Base-by-base conservation (phyloP, 1,140 invertebrate genomes). In the Nixonia krombeini region DNA sequence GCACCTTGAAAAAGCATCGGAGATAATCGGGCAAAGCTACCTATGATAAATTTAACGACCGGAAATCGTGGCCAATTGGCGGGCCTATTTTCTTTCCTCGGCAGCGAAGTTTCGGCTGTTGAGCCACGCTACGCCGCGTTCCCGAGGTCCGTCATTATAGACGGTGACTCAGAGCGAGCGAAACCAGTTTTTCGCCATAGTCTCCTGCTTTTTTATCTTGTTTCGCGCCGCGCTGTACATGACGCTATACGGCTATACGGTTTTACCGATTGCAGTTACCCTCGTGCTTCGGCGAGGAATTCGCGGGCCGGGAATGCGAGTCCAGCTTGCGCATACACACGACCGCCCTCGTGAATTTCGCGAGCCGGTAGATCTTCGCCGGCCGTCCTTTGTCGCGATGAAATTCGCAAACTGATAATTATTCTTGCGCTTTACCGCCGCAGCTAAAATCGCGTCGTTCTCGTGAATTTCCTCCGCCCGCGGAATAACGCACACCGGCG, bases 101-200 rank as follows among this genome's bases (percentile, higher is more conserved):
- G 31, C 33, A 23, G 35, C 35, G 4, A 16, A 51, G 35, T 51
- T 52, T 40, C 37, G 25, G 49, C 49, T 38, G 40, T 33, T 35
- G 42, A 12, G 16, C 15, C 45, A 25, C 17, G 18, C 26, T 29
- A 17, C n/a, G 26, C 9, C 50, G 45, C 49, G 70, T 73, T 78
- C 56, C 62, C 62, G 56, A 56, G 70, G 65, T 73, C 53, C 76
- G 68, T 82, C 80, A 80, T 81, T 82, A 81, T 76, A 75, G 71
- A 78, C 70, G 73, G 75, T 81, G 78, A 81, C 80, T 82, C 79
- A 81, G 74, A 79, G 65, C 61, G 51, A 59, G 31, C 65, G 70
- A 80, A 82, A 82, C 80, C 79, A 79, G 80, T 82, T 82, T 76
- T 71, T 74, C 74, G 62, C 49, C 35, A 51, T 26, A 51, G 37